Base-by-base conservation (phyloP, 2,888 invertebrate genomes). In the Hypena proboscidalis region DNA sequence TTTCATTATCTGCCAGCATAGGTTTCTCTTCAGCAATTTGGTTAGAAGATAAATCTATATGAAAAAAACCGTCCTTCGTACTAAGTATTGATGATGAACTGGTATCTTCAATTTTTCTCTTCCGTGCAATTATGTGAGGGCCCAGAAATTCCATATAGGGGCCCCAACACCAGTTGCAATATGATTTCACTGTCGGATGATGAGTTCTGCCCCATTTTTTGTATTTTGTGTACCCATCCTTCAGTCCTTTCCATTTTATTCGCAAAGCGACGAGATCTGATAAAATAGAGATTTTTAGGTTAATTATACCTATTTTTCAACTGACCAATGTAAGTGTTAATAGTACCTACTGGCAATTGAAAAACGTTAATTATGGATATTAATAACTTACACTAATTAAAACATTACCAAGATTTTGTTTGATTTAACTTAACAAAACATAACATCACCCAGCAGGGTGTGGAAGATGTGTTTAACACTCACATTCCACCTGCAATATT, bases 181-280 rank as follows among this genome's bases (percentile, higher is more conserved):
- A 43, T 8, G 10, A 10, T 11, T 45, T 49, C 6, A 17, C 32
- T 15, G 17, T 21, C n/a, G 4, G 8, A 7, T n/a, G 13, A 2
- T 23, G 6, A 6, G 36, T 11, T 17, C 11, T n/a, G 6, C 4
- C 11, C 22, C 39, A 36, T 21, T 25, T 58, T 38, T 30, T 42
- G 10, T 45, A 40, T 13, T 50, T 58, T 9, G 43, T 39, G 17
- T 35, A 50, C 9, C 31, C 34, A 26, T 58, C 43, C 39, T 36
- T 53, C 21, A 49, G 27, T 2, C 33, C 43, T 36, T 49, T 53
- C 53, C 46, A 49, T 43, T 46, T 46, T 4, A 10, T 39, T n/a
- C 30, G 34, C 4, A 47, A 8, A 0, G 10, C 13, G 6, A 44
- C 46, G n/a, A n/a, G n/a, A 39, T 36, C 54, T 58, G 25, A 20